These are phyloP conservation scores for Helicoverpa assulta DNA, from an alignment of 2,888 invertebrate genomes.

Conservation along the genomic window DNA sequence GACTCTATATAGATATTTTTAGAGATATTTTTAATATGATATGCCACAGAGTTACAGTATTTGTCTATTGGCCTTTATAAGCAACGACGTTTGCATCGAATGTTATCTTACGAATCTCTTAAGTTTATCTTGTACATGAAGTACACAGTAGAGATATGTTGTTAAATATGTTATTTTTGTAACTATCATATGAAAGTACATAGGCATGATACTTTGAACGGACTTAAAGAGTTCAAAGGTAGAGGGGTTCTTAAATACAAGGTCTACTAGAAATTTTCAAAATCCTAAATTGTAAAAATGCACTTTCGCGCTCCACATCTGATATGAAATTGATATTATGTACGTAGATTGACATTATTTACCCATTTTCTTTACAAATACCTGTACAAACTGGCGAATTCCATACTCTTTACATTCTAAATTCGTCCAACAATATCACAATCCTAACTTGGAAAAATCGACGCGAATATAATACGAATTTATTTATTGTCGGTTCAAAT, in stretches of 20 bases:
- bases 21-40: background rate
- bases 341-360: constrained; percentile 86
- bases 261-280: constrained; percentile 51
- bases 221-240: constrained; percentile 48
- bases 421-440: constrained; percentile 76
- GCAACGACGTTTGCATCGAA: background rate
- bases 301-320: constrained; percentile 76
- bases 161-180: background rate
- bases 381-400: constrained; percentile 75
- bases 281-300: constrained; percentile 67
- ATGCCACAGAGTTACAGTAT: background rate
- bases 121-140: background rate
- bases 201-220: constrained; percentile 41
- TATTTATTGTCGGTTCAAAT: constrained; percentile 28
- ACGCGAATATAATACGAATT: constrained; percentile 46
- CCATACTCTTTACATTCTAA: constrained; percentile 61
- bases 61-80: background rate
- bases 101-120: background rate
- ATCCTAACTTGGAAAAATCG: constrained; percentile 65
- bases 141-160: background rate
- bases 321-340: constrained; percentile 89
- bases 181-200: background rate
- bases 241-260: constrained; percentile 46
- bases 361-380: constrained; percentile 74
- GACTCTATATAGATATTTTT: background rate